Percentiles rank a stretch among this genome's conserved stretches.
These are phyloP conservation scores for Andricus grossulariae DNA, from an alignment of 1,140 invertebrate genomes.

Conservation along the genomic window DNA sequence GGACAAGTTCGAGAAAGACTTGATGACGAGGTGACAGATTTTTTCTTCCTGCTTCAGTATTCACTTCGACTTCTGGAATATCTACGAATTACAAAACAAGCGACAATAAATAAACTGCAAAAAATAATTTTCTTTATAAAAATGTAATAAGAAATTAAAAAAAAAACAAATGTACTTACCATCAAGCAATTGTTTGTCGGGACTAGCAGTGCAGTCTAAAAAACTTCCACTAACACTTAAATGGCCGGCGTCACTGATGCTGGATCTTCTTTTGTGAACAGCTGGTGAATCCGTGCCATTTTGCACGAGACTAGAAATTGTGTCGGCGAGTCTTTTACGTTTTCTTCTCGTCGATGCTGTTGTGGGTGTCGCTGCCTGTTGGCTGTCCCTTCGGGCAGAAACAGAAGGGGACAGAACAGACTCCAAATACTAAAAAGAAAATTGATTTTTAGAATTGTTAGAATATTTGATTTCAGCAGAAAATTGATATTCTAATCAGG, in stretches of 20 bases:
- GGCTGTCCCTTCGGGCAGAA: constrained; percentile 66
- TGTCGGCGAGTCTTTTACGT: constrained; percentile 83
- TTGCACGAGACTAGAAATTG: constrained; percentile 76
- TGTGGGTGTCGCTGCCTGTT: constrained; percentile 73
- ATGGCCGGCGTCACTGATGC: constrained; percentile 87
- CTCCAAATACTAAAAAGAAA: constrained; percentile 78
- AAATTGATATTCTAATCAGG: too few species aligned
- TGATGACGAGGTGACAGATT: constrained; percentile 87
- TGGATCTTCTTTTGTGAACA: constrained; percentile 85
- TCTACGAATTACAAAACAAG: constrained; percentile 66
- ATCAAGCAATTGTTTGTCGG: constrained; percentile 81
- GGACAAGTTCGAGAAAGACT: constrained; percentile 94
- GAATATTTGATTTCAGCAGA: too few species aligned
- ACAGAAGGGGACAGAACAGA: constrained; percentile 77
- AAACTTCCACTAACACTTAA: constrained; percentile 91
- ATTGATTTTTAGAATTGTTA: too few species aligned
- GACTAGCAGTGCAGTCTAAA: constrained; percentile 88
- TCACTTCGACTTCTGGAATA: constrained; percentile 77
- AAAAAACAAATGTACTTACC: constrained; percentile 66
- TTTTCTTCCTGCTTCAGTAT: constrained; percentile 79
- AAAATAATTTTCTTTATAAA: neutral
- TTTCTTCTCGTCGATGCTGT: constrained; percentile 79
- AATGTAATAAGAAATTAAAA: constrained; percentile 12
- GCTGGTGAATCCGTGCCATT: constrained; percentile 78
- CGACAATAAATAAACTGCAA: neutral